These are phyloP conservation scores for Pachyramphus minor DNA, from an alignment of 2,113 vertebrate genomes.

Conservation along the genomic window DNA sequence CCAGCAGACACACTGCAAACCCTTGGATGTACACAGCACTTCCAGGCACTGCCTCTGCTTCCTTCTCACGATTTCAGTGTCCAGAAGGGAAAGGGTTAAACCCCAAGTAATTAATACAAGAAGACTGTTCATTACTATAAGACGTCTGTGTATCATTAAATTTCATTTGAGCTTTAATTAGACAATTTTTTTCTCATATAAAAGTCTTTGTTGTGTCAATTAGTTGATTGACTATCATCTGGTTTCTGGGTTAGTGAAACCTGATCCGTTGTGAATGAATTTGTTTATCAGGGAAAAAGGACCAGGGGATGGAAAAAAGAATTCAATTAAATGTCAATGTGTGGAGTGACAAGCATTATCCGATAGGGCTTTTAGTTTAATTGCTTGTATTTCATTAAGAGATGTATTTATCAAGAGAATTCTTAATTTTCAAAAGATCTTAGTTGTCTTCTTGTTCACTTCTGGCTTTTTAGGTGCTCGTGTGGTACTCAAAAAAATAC, in stretches of 20 bases:
- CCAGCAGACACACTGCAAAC: not conserved
- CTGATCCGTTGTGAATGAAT: conserved; percentile 83
- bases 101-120: conserved; percentile 69
- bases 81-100: conserved; percentile 42
- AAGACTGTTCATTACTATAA: conserved; percentile 71
- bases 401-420: conserved; percentile 81
- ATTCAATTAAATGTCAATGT: conserved; percentile 86
- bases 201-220: conserved; percentile 90
- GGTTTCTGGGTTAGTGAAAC: conserved; percentile 80
- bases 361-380: conserved; percentile 94
- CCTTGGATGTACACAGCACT: accelerated
- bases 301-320: conserved; percentile 76
- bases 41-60: not conserved
- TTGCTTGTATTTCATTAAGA: conserved; percentile 91
- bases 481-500: not conserved
- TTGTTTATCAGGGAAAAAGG: conserved; percentile 81
- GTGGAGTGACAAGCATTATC: conserved; percentile 85
- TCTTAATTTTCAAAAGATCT: conserved; percentile 71
- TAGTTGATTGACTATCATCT: conserved; percentile 91
- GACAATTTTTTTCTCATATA: conserved; percentile 64
- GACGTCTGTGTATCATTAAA: conserved; percentile 71
- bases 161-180: conserved; percentile 78
- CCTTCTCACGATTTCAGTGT: not conserved
- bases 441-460: conserved; percentile 1
- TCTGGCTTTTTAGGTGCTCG: conserved; percentile 13